Base-by-base conservation (phyloP, 2,888 invertebrate species). In the Metacarcinus magister region DNA sequence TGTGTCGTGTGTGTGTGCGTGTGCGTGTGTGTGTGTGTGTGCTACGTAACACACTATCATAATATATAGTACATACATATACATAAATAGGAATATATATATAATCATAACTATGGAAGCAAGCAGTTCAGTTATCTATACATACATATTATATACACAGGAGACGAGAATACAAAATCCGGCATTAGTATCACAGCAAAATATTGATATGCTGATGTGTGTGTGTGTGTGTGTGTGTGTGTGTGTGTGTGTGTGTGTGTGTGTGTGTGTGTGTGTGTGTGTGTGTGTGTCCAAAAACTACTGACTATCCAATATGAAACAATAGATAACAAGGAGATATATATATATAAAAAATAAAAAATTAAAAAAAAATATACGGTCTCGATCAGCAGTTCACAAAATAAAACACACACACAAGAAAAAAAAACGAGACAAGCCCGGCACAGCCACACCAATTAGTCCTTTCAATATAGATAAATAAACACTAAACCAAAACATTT, bases 131-230 rank as follows among this genome's bases (percentile, higher is more conserved):
- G 39, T 39, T 39, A 39, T 39, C 39, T 23, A 82, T 82, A 32
- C 32, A 32, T 82, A 82, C 32, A 82, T 82, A 67, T 67, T 75
- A 75, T 54, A 54, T 19, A 67, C 82, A 82, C 67, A 67, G 32
- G 32, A 82, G n/a, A 67, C n/a, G 23, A n/a, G 23, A 82, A 32
- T 82, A 82, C 82, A 82, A 32, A 82, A 82, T 28, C 82, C 0
- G 82, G 82, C 82, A 82, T 82, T 82, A 82, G 28, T 82, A 82
- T 82, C 82, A 82, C 82, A 82, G 32, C 82, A 82, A 82, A 82
- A 82, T 82, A 82, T 82, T 82, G 82, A 82, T 82, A 82, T 82
- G 82, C 32, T 82, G 82, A 82, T 82, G 48, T 48, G 48, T 48
- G 48, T 48, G 48, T 48, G 48, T 48, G 48, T 48, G 48, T 48